phyloP scores from a whole-genome alignment of 1,140 invertebrate species.

The Vanessa atalanta region DNA sequence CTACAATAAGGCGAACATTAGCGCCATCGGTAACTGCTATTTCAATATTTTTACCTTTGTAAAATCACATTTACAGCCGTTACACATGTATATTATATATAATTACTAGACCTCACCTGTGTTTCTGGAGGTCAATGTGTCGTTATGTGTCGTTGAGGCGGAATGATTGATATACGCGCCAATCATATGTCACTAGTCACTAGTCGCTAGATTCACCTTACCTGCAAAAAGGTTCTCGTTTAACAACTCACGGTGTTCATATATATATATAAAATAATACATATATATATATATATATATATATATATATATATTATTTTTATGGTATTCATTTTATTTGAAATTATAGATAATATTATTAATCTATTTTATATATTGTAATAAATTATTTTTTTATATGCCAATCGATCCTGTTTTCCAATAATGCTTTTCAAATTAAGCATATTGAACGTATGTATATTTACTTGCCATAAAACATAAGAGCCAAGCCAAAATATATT shows the following conservation, averaged over 20 bases:
- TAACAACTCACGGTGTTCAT: constrained; percentile 1
- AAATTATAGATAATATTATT: neutral
- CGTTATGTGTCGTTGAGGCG: constrained; percentile 44
- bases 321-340: neutral
- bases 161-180: constrained; percentile 51
- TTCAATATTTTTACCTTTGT: constrained; percentile 48
- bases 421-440: neutral
- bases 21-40: constrained; percentile 21
- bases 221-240: constrained; percentile 7
- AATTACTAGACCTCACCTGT: constrained; percentile 55
- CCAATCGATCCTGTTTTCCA: neutral
- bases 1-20: constrained; percentile 36
- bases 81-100: constrained; percentile 44
- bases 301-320: neutral
- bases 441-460: constrained; percentile 13
- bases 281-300: neutral
- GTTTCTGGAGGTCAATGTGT: constrained; percentile 60
- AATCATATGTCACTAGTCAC: constrained; percentile 51
- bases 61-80: constrained; percentile 55
- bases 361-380: neutral
- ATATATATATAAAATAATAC: neutral
- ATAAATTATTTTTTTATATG: neutral
- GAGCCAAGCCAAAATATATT: constrained; percentile 52
- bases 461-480: constrained; percentile 22
- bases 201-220: constrained; percentile 24